Base-by-base conservation (phyloP, 2,797 vertebrate genomes). In the Takifugu ocellatus region DNA sequence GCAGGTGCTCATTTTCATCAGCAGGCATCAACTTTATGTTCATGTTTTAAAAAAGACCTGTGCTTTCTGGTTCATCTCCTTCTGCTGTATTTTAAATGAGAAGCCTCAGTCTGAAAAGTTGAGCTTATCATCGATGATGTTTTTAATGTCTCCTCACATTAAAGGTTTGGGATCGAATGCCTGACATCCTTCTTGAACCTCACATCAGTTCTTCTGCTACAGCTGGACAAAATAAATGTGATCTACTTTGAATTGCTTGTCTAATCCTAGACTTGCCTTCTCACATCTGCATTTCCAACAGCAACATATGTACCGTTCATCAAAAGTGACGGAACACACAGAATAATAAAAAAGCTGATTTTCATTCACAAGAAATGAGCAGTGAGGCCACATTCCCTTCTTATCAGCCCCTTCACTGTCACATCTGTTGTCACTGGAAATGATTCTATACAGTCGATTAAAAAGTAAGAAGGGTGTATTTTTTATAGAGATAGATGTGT, bases 121-220 rank as follows among this genome's bases (percentile, higher is more conserved):
- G 65, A 73, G 73, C 54, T 25, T 51, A 75, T 43, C 36, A 39
- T 33, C 68, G 31, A 49, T 44, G 53, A 57, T 68, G 60, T 57
- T 45, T 56, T 67, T 53, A 39, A 12, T 39, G 36, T 12, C 12
- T 39, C 36, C 36, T 39, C 56, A 61, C 51, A 72, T 74, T 69
- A 39, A 72, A 53, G 55, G 47, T 50, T 47, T 59, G 43, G 63
- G 72, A 74, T 58, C 51, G 59, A 64, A 51, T 59, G 51, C 59
- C 16, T 31, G 66, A 54, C 12, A 62, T 53, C 44, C 49, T 58
- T 66, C 21, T 43, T 47, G 25, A 25, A 36, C 59, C 55, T 58
- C 53, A 39, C 10, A 39, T 14, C 2, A 39, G 11, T 39, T 39
- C 12, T 39, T 39, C 36, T 39, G 62, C 46, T 59, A 5, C 43